Evolutionary conservation across 2,113 vertebrate genomes (phyloP).

Genomic region (Menura novaehollandiae): DNA sequence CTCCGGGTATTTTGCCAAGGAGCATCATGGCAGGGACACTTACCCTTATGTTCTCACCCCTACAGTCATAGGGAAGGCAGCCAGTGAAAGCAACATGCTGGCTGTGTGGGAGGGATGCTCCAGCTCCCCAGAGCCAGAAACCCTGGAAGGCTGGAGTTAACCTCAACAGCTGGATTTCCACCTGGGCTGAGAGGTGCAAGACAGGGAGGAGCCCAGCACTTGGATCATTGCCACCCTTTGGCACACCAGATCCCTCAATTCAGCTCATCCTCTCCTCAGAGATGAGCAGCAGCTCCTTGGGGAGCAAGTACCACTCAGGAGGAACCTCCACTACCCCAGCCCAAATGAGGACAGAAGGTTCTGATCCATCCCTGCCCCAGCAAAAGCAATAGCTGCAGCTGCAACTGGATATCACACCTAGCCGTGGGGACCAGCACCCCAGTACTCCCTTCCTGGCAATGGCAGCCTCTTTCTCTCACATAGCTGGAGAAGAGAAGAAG

Average conservation of each 20-base stretch:
- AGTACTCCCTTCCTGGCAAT: not conserved
- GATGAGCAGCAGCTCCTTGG: not conserved
- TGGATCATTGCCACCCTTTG: not conserved
- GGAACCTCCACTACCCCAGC: not conserved
- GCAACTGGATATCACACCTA: not conserved
- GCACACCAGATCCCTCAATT: not conserved
- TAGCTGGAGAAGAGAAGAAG: not conserved
- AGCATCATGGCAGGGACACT: not conserved
- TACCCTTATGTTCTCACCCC: not conserved
- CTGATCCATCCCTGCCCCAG: not conserved
- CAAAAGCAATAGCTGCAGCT: not conserved
- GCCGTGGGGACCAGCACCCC: not conserved
- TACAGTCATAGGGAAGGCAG: not conserved
- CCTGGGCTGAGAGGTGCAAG: not conserved
- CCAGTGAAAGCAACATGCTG: not conserved
- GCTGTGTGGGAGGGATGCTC: not conserved
- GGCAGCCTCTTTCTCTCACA: not conserved
- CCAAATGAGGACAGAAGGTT: not conserved
- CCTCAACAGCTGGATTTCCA: not conserved
- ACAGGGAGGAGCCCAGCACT: not conserved
- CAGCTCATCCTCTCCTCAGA: not conserved
- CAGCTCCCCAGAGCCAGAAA: not conserved
- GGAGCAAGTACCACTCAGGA: not conserved
- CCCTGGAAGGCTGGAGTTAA: not conserved
- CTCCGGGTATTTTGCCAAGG: not conserved